Base-by-base conservation (phyloP, 2,113 vertebrate species). In the Apus apus region DNA sequence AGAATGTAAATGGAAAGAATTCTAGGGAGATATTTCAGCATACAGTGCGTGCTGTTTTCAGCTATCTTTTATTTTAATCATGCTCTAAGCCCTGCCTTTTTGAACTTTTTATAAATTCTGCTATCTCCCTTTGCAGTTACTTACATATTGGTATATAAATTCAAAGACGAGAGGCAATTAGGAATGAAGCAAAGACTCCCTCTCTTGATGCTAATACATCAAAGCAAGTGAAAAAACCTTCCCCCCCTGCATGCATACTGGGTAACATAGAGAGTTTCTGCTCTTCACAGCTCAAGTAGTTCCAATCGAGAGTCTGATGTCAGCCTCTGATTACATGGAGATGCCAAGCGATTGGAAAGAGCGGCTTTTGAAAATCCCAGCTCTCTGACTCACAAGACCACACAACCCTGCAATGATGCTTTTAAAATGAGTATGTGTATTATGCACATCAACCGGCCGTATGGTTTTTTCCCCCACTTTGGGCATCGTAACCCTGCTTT, bases 121-220 rank as follows among this genome's bases (percentile, higher is more conserved):
- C 92, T 96, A 93, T 97, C 94, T 96, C 92, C 96, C 88, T 93
- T 92, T 96, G 93, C 96, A 96, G 93, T 96, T 89, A 96, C 94
- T 96, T 94, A 95, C 94, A 93, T 90, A 97, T 88, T 94, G 90
- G 93, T 95, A 91, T 93, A 97, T 95, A 97, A 96, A 97, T 97
- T 96, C 93, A 95, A 96, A 67, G 87, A 94, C 11, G 30, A 94
- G n/a, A 73, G 74, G 85, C 91, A 97, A 96, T 92, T 96, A 93
- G 96, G 87, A 96, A 90, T 53, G 90, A 93, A 95, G 84, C 19
- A 58, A 93, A 93, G 93, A 90, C 64, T 89, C 94, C 65, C 74
- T 93, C 93, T 96, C 96, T 97, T 97, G 91, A 95, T 95, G 91
- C 95, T 95, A 94, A 94, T 90, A 95, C 76, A 95, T 93, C 97